Conservation (phyloP, 23 tunicate genomes). For the Trididemnum clinides region DNA sequence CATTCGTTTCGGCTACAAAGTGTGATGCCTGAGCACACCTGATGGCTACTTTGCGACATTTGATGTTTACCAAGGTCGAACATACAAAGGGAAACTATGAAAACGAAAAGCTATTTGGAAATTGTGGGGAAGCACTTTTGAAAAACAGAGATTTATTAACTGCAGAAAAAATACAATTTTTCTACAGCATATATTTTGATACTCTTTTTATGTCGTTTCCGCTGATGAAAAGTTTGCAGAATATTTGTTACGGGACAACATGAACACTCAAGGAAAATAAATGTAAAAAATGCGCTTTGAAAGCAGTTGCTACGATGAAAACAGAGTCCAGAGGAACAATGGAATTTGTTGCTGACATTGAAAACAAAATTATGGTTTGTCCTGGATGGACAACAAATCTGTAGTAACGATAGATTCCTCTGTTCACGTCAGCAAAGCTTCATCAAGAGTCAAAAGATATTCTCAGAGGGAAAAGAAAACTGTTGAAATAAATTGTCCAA, state of each 20-base stretch:
- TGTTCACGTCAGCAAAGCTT: conserved; percentile 6
- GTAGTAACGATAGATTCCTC: conserved; percentile 6
- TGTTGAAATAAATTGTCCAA: conserved; percentile 6
- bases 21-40: conserved; percentile 10
- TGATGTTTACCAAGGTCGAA: neutral
- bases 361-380: conserved; percentile 16
- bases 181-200: conserved; percentile 1
- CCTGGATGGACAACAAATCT: conserved; percentile 21
- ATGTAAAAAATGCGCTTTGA: conserved; percentile 7
- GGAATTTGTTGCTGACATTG: neutral
- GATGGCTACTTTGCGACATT: conserved; percentile 4
- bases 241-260: neutral
- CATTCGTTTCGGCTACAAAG: conserved; percentile 10
- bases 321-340: conserved; percentile 2
- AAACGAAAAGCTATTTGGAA: neutral
- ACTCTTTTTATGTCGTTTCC: conserved; percentile 8
- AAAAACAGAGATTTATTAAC: conserved; percentile 3
- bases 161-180: neutral
- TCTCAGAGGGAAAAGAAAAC: neutral
- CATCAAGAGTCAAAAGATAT: conserved; percentile 6
- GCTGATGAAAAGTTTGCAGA: neutral
- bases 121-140: conserved; percentile 1
- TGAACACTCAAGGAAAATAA: conserved; percentile 1
- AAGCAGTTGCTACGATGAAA: conserved; percentile 4
- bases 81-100: neutral